Conservation (phyloP, 1,140 invertebrate genomes). For the Harpegnathos saltator region DNA sequence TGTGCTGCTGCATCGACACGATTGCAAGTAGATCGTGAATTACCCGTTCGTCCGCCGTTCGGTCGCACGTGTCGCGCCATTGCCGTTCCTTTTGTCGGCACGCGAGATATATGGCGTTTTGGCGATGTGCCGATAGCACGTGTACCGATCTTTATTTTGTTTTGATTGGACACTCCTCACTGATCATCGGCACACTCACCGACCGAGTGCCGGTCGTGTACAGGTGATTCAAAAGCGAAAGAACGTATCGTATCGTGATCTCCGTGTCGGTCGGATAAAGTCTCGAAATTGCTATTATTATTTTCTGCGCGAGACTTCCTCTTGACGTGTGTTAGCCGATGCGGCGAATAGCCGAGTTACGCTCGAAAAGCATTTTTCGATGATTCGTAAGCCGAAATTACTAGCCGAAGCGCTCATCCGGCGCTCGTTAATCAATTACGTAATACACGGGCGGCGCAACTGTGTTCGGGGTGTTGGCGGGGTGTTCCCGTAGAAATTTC, state of each 20-base stretch:
- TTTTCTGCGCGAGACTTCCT: too few relatives aligned
- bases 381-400: not conserved
- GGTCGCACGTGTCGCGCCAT: constrained; percentile 8
- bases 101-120: constrained; percentile 38
- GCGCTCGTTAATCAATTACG: constrained; percentile 18
- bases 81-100: constrained; percentile 37
- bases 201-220: not conserved
- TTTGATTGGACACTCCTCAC: constrained; percentile 52
- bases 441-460: not conserved
- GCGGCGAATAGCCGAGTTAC: not conserved
- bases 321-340: too few relatives aligned
- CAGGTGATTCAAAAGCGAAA: not conserved
- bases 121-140: constrained; percentile 52
- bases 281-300: not conserved
- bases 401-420: not conserved
- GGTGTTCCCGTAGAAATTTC: not conserved
- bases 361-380: not conserved
- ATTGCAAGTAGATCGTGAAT: constrained; percentile 6
- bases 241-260: not conserved
- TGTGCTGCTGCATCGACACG: not conserved
- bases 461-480: not conserved
- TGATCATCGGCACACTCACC: constrained; percentile 13
- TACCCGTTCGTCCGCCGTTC: not conserved
- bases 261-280: not conserved
- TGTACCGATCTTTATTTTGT: constrained; percentile 53